phyloP scores from a whole-genome alignment of 2,113 vertebrate genomes.

The Oryzias woworae region DNA sequence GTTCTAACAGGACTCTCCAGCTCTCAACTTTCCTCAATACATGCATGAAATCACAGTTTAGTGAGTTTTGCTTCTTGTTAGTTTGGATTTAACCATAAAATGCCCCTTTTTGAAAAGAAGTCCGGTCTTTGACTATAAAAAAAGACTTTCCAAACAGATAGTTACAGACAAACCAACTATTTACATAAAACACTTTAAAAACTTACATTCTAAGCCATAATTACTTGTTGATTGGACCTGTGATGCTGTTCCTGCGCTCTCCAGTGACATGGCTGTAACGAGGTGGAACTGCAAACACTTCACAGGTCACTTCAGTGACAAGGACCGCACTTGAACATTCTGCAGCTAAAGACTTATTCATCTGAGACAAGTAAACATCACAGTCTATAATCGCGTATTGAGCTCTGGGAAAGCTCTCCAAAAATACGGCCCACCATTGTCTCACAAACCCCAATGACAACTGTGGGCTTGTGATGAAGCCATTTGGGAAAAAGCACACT shows the following conservation, averaged over 20 bases:
- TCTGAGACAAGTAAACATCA: slow-evolving; percentile 20
- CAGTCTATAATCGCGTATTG: slow-evolving; percentile 28
- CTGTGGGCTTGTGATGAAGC: slow-evolving; percentile 57
- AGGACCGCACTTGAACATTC: slow-evolving; percentile 2
- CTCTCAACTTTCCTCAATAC: not conserved
- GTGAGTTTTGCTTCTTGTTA: no score
- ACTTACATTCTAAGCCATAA: not conserved
- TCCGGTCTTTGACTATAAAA: slow-evolving; percentile 3
- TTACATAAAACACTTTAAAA: not conserved
- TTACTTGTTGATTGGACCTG: slow-evolving; percentile 8
- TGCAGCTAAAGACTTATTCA: not conserved
- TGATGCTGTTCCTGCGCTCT: slow-evolving; percentile 3
- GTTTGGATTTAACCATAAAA: no score
- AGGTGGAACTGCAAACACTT: not conserved
- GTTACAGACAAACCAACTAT: not conserved
- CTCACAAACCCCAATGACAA: slow-evolving; percentile 48
- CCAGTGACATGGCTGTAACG: not conserved
- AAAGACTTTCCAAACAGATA: not conserved
- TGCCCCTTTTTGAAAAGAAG: not conserved
- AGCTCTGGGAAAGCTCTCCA: slow-evolving; percentile 43
- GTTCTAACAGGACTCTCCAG: not conserved
- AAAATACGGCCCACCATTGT: slow-evolving; percentile 37
- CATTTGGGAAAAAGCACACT: slow-evolving; percentile 57
- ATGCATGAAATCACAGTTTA: no score
- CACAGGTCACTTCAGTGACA: not conserved